phyloP scores from a whole-genome alignment of 2,888 invertebrate species.

The Yponomeuta cagnagella region DNA sequence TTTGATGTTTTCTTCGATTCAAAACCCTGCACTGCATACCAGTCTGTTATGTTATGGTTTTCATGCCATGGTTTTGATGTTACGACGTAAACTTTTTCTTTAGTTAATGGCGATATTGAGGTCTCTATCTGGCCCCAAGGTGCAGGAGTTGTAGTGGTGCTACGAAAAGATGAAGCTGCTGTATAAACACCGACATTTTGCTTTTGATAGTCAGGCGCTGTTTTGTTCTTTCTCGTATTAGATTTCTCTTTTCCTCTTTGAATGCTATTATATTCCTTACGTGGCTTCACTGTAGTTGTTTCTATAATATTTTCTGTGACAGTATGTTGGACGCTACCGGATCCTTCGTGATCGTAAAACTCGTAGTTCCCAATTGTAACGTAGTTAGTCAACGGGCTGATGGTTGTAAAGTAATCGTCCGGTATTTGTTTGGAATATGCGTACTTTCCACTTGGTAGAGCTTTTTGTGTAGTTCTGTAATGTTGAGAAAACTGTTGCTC shows the following conservation, averaged over 20 bases:
- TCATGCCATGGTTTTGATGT: slow-evolving; percentile 81
- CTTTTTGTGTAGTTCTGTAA: slow-evolving; percentile 61
- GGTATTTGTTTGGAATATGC: slow-evolving; percentile 85
- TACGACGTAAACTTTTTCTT: slow-evolving; percentile 88
- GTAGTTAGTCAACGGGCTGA: slow-evolving; percentile 54
- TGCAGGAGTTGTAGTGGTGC: slow-evolving; percentile 54
- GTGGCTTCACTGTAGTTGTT: slow-evolving; percentile 31
- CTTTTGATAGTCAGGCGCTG: slow-evolving; percentile 42
- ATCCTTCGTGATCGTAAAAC: slow-evolving; percentile 60
- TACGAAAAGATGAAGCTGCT: slow-evolving; percentile 58
- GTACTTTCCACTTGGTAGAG: slow-evolving; percentile 74
- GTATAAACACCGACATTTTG: slow-evolving; percentile 58
- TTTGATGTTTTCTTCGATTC: slow-evolving; percentile 48
- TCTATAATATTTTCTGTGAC: slow-evolving; percentile 47
- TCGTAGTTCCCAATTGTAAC: slow-evolving; percentile 49
- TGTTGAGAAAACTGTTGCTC: slow-evolving; percentile 81
- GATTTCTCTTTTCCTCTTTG: slow-evolving; percentile 45
- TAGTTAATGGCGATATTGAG: slow-evolving; percentile 84
- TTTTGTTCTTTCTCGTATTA: slow-evolving; percentile 41
- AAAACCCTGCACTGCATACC: slow-evolving; percentile 44
- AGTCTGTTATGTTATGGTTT: slow-evolving; percentile 33
- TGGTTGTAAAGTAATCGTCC: slow-evolving; percentile 82
- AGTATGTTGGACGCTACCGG: slow-evolving; percentile 61
- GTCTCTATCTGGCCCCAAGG: slow-evolving; percentile 82
- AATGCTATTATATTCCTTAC: slow-evolving; percentile 54